Conservation (phyloP, 2,113 vertebrate species). For the Zosterops lateralis region DNA sequence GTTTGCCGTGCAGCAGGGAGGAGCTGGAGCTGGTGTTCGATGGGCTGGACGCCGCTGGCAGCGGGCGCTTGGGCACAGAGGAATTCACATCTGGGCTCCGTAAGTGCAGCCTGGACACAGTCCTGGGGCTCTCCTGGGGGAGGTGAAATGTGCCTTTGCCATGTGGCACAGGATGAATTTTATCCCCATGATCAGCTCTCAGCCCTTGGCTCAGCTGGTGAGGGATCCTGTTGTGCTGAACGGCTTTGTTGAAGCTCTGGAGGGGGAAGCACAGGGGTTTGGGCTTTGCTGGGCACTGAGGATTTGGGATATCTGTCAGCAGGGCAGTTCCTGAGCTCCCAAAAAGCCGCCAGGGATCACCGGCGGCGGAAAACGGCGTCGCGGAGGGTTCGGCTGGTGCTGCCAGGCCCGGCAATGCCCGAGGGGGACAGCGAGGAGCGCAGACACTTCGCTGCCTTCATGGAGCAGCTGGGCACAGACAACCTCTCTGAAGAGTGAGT, state of each 20-base stretch:
- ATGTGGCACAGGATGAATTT: background rate
- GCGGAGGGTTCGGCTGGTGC: background rate
- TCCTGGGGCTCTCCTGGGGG: rapidly evolving
- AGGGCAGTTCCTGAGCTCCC: conserved; percentile 63
- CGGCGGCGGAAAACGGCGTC: conserved; percentile 17
- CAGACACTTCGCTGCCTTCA: conserved; percentile 61
- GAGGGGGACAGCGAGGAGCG: conserved; percentile 34
- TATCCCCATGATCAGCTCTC: rapidly evolving
- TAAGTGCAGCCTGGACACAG: conserved; percentile 2
- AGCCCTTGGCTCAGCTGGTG: background rate
- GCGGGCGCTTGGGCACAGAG: conserved; percentile 49
- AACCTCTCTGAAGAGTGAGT: conserved; percentile 66
- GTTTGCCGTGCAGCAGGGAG: conserved; percentile 42
- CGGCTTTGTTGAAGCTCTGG: rapidly evolving
- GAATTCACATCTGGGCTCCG: conserved; percentile 69
- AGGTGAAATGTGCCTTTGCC: background rate
- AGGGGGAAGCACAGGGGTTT: background rate
- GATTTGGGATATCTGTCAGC: background rate
- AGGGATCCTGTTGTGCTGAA: rapidly evolving
- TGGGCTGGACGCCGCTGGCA: conserved; percentile 61
- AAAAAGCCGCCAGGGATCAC: background rate
- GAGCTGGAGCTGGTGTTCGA: conserved; percentile 71
- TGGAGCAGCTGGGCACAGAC: conserved; percentile 66
- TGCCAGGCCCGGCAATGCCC: background rate
- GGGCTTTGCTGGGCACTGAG: background rate